These are phyloP conservation scores for Epicauta chinensis DNA, from an alignment of 1,140 invertebrate species.

Conservation along the genomic window DNA sequence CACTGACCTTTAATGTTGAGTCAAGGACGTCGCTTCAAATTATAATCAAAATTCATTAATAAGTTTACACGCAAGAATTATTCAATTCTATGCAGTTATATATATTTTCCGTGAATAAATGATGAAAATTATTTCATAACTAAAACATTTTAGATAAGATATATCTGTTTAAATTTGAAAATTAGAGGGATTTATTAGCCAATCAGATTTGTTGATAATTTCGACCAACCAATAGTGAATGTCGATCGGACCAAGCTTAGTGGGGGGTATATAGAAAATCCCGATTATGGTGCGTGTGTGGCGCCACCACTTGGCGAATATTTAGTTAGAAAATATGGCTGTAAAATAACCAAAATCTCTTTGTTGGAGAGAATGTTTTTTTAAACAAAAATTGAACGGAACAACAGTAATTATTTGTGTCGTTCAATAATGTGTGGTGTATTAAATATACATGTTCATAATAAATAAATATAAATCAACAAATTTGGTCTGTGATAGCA, in stretches of 20 bases:
- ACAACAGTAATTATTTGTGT: constrained; percentile 1
- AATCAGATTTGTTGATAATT: too few relatives aligned
- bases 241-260: too few relatives aligned
- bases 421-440: not conserved
- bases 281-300: not conserved
- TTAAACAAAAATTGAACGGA: constrained; percentile 24
- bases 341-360: constrained; percentile 38
- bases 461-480: not conserved
- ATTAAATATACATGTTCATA: not conserved
- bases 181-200: too few relatives aligned
- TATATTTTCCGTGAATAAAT: too few relatives aligned
- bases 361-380: constrained; percentile 36
- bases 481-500: constrained; percentile 1
- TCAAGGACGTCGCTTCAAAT: constrained; percentile 4
- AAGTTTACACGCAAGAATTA: not conserved
- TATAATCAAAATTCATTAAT: not conserved
- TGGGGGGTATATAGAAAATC: not conserved
- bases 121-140: not conserved
- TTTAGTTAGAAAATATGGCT: constrained; percentile 32
- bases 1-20: constrained; percentile 15
- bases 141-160: not conserved
- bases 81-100: too few relatives aligned
- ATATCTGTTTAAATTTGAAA: constrained; percentile 8
- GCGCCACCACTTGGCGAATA: constrained; percentile 11
- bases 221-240: not conserved